These are phyloP conservation scores for Etheostoma spectabile DNA, from an alignment of 2,113 vertebrate genomes.

Conservation along the genomic window DNA sequence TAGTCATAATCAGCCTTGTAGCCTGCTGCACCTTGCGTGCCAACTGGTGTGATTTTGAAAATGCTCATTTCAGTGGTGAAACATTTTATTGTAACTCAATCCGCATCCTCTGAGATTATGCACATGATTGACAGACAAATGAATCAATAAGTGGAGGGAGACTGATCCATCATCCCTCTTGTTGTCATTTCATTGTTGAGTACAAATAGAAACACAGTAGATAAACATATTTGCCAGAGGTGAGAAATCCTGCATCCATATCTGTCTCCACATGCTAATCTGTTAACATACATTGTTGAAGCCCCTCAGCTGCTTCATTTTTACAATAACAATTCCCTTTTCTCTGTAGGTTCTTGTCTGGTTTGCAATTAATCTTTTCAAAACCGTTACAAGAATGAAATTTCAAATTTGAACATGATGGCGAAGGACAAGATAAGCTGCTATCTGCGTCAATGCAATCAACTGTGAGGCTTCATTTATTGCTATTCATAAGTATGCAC, in stretches of 20 bases:
- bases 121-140: constrained; percentile 48
- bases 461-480: constrained; percentile 7
- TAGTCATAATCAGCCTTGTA: constrained; percentile 2
- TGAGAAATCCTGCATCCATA: constrained; percentile 38
- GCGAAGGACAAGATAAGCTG: not conserved
- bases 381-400: constrained; percentile 24
- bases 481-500: not conserved
- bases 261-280: constrained; percentile 49
- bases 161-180: constrained; percentile 44
- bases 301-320: constrained; percentile 39
- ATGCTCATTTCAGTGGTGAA: not conserved
- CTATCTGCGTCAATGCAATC: constrained; percentile 30
- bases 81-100: constrained; percentile 11
- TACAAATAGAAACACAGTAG: constrained; percentile 43
- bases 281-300: constrained; percentile 33
- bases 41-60: not conserved
- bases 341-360: constrained; percentile 14
- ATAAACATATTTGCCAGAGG: constrained; percentile 54
- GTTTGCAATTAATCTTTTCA: constrained; percentile 50
- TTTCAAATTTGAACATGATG: constrained; percentile 19
- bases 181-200: constrained; percentile 48
- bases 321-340: constrained; percentile 6
- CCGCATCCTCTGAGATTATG: constrained; percentile 14
- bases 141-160: constrained; percentile 29
- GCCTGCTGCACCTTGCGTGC: not conserved